Percentiles rank a stretch among this genome's conserved stretches.
Conservation (phyloP, 2,888 invertebrate genomes). For the Acleris cristana region DNA sequence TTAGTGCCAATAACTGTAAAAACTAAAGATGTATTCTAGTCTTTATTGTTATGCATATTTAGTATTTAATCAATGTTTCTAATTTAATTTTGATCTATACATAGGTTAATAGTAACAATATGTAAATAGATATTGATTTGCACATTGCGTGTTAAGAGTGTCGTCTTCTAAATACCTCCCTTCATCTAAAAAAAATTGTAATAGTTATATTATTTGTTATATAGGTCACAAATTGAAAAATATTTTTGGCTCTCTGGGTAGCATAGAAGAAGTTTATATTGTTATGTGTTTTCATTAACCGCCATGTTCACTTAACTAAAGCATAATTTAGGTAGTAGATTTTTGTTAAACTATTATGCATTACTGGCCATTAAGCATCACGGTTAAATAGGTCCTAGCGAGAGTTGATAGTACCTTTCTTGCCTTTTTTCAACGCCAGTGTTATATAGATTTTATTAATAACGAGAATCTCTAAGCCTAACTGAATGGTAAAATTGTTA, state of each 20-base stretch:
- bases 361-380: slow-evolving; percentile 30
- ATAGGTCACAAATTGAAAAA: slow-evolving; percentile 45
- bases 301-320: slow-evolving; percentile 29
- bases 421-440: slow-evolving; percentile 30
- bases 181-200: slow-evolving; percentile 47
- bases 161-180: slow-evolving; percentile 52
- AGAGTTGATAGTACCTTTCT: slow-evolving; percentile 28
- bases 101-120: slow-evolving; percentile 65
- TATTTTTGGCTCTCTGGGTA: slow-evolving; percentile 51
- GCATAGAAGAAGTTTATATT: slow-evolving; percentile 32
- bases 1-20: slow-evolving; percentile 84
- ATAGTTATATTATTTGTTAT: slow-evolving; percentile 51
- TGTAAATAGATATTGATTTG: slow-evolving; percentile 74
- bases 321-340: slow-evolving; percentile 35
- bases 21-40: slow-evolving; percentile 83
- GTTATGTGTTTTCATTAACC: slow-evolving; percentile 24
- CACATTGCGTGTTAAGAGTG: slow-evolving; percentile 69
- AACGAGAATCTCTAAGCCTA: slow-evolving; percentile 45
- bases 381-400: slow-evolving; percentile 26
- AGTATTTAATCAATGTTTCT: slow-evolving; percentile 79
- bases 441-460: slow-evolving; percentile 26
- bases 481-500: slow-evolving; percentile 54
- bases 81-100: slow-evolving; percentile 74
- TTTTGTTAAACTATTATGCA: slow-evolving; percentile 24
- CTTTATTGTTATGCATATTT: slow-evolving; percentile 84